Evolutionary conservation across 2,797 vertebrate species (phyloP), one percentile per base, ranked within the genome.

Genomic region (Catostomus latipinnis): DNA sequence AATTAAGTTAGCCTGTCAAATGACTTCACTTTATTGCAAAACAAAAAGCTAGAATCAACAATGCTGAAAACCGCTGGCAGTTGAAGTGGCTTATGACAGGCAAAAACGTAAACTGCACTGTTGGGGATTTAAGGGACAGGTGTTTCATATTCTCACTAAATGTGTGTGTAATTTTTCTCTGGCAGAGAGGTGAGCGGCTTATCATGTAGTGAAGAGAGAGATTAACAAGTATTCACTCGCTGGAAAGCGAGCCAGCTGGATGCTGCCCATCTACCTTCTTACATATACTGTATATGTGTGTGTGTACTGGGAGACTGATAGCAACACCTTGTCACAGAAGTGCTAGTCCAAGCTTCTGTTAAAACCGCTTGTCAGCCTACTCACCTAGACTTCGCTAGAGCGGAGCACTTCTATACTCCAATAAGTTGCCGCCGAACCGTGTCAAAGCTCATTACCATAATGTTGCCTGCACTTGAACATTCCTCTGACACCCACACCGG

Each of bases 181-280:
- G 74, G 60, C 62, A 78, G 85, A 76, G 76, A 83, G 85, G 83
- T 83, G 85, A 86, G 72, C 76, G 63, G 85, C 78, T 84, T 86
- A 86, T 82, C 85, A 83, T 75, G 53, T 75, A 79, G 83, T 79
- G 76, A 81, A 84, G 78, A 82, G 81, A 80, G 79, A 85, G 85
- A 86, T 86, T 85, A 86, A 73, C 81, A 70, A 84, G 61, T 57
- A 76, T 78, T 84, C 81, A 78, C 81, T 85, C 18, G 6, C 72
- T 74, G 68, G 62, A 81, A 76, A 76, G 65, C 68, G 66, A 58
- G 79, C 84, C 83, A 83, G 84, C 75, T 78, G 81, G 78, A 82
- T 74, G 75, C 34, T 61, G 81, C 76, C 82, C 65, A 63, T 82
- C 80, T 75, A 83, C 79, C 76, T 78, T 73, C 22, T 49, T 61